phyloP scores from a whole-genome alignment of 2,113 vertebrate species.

The Urocynchramus pylzowi region DNA sequence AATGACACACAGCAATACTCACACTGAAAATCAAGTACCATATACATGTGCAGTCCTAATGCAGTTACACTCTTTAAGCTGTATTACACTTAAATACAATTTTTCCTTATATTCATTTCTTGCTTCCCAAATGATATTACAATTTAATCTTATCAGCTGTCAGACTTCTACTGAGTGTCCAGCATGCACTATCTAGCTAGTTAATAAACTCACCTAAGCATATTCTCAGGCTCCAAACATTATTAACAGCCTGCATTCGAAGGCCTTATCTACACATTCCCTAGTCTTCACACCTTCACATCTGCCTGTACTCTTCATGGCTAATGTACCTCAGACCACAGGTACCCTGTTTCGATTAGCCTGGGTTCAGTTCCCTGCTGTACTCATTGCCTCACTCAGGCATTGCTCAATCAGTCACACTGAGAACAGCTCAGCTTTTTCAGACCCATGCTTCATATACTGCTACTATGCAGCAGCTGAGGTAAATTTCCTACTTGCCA shows the following conservation, averaged over 20 bases:
- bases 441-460: rapidly evolving
- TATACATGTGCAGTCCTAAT: not conserved
- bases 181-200: not conserved
- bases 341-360: not conserved
- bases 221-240: not conserved
- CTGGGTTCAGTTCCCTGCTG: not conserved
- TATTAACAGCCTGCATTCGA: not conserved
- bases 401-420: not conserved
- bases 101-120: not conserved
- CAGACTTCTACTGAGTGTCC: not conserved
- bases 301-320: not conserved
- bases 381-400: not conserved
- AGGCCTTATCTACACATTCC: not conserved
- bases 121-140: not conserved
- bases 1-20: not conserved
- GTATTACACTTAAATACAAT: not conserved
- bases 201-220: not conserved
- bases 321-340: not conserved
- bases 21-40: not conserved
- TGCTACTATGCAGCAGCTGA: not conserved
- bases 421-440: not conserved
- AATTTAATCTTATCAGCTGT: not conserved
- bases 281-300: not conserved
- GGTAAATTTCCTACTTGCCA: not conserved
- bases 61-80: not conserved